Evolutionary conservation across 2,113 vertebrate species (phyloP).

Genomic region (Gobiocypris rarus): DNA sequence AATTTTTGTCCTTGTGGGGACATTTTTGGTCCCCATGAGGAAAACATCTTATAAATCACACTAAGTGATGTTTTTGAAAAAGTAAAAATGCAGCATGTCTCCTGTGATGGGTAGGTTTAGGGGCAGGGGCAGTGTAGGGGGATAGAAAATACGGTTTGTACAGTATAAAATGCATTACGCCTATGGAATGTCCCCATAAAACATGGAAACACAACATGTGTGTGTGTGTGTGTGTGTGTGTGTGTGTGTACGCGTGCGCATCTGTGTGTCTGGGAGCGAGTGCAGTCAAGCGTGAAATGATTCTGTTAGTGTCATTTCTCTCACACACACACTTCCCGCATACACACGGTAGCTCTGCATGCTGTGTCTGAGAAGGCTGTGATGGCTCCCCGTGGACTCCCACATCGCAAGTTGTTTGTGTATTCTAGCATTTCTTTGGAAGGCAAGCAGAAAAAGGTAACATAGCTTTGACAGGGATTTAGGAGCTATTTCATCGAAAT

Average conservation of each 20-base stretch:
- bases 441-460: not conserved
- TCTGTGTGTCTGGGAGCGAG: slow-evolving; percentile 55
- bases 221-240: too few relatives aligned
- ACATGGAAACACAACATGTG: too few relatives aligned
- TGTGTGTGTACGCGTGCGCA: not conserved
- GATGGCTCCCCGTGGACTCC: slow-evolving; percentile 12
- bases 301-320: slow-evolving; percentile 95
- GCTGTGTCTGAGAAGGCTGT: slow-evolving; percentile 35
- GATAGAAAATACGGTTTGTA: too few relatives aligned
- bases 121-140: too few relatives aligned
- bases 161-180: too few relatives aligned
- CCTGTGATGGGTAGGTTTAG: too few relatives aligned
- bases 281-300: slow-evolving; percentile 88
- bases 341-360: not conserved
- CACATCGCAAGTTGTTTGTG: slow-evolving; percentile 27
- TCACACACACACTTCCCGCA: slow-evolving; percentile 75
- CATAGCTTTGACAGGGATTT: slow-evolving; percentile 17
- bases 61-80: too few relatives aligned
- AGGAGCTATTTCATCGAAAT: not conserved
- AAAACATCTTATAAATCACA: too few relatives aligned
- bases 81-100: too few relatives aligned
- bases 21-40: too few relatives aligned
- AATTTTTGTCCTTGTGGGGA: too few relatives aligned
- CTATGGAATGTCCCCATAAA: too few relatives aligned
- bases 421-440: slow-evolving; percentile 12